Conservation (phyloP, 2,113 vertebrate species). For the Chaenocephalus aceratus region DNA sequence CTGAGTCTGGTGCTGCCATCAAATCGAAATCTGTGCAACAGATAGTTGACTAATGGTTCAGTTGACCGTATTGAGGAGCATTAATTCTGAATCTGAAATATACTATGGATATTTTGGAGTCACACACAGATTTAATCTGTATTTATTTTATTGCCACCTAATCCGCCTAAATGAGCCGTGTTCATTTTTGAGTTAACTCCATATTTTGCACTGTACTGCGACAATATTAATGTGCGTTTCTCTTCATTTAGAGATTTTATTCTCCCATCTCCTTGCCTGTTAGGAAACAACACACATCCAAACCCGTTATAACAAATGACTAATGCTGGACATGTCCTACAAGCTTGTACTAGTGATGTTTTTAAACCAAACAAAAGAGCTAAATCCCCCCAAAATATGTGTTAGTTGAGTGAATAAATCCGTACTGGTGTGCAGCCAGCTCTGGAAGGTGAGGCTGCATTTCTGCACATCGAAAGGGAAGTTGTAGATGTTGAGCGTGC, state of each 20-base stretch:
- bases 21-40: background rate
- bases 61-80: background rate
- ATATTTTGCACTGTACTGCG: background rate
- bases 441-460: constrained; percentile 97
- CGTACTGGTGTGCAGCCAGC: constrained; percentile 97
- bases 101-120: no score
- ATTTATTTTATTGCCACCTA: no score
- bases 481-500: constrained; percentile 97
- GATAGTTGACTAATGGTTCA: background rate
- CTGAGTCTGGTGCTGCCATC: background rate
- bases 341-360: background rate
- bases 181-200: no score
- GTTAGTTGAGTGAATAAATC: no score
- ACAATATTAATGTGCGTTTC: background rate
- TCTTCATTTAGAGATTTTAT: background rate
- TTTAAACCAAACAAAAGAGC: background rate
- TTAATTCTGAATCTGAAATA: no score
- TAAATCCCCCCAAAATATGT: no score
- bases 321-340: no score
- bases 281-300: background rate
- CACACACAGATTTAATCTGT: no score
- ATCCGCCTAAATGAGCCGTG: no score
- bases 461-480: constrained; percentile 99
- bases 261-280: background rate
- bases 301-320: background rate